Conservation (phyloP, 1,140 invertebrate genomes). For the Monomorium pharaonis region DNA sequence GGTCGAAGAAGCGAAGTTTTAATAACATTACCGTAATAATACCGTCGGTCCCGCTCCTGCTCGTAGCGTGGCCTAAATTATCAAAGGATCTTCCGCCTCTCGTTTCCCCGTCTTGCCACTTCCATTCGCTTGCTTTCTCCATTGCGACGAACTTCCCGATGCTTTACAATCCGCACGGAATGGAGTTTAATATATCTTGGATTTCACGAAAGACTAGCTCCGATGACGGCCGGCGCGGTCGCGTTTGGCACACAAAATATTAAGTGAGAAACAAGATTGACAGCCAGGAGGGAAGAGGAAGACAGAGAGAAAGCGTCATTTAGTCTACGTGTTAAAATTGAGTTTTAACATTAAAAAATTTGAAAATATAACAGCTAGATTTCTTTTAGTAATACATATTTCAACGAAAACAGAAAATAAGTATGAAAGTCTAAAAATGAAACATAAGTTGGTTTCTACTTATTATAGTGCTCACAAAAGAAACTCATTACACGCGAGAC, state of each 20-base stretch:
- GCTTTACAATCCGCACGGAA: conserved; percentile 26
- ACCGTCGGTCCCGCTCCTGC: conserved; percentile 65
- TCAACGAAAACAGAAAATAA: conserved; percentile 6
- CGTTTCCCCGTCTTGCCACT: conserved; percentile 7
- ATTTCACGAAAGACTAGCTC: conserved; percentile 54
- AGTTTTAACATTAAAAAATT: background rate
- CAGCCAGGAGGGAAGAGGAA: background rate
- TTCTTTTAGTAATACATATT: background rate
- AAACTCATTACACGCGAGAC: background rate
- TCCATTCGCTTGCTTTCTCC: conserved; percentile 31
- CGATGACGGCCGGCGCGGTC: background rate
- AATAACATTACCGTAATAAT: conserved; percentile 79
- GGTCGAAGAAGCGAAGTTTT: conserved; percentile 74
- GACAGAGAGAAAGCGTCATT: background rate
- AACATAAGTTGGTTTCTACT: background rate
- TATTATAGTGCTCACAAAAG: background rate
- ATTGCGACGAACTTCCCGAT: conserved; percentile 42
- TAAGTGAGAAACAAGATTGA: background rate
- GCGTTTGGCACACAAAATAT: background rate
- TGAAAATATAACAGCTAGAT: background rate
- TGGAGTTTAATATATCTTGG: conserved; percentile 42
- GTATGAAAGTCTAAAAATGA: background rate
- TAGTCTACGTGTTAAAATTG: background rate
- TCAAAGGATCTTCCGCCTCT: conserved; percentile 67
- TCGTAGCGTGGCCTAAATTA: conserved; percentile 72